These are phyloP conservation scores for Halcyon malimbica DNA, from an alignment of 2,113 vertebrate genomes.

Conservation along the genomic window DNA sequence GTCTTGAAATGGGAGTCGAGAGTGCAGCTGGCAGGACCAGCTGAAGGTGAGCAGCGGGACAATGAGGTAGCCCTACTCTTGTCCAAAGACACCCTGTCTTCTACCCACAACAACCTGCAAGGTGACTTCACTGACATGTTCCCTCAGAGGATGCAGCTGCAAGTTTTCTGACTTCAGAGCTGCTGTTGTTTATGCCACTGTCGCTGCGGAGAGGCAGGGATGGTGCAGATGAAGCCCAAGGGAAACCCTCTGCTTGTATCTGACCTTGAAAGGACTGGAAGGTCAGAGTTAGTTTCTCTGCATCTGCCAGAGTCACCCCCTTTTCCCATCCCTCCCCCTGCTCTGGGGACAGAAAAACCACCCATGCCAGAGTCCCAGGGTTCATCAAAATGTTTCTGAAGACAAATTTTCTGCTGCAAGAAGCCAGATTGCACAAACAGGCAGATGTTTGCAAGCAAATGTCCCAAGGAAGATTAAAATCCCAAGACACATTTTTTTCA, in stretches of 20 bases:
- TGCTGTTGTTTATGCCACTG: neutral
- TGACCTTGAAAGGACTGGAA: neutral
- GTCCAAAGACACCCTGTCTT: neutral
- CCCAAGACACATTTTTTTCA: neutral
- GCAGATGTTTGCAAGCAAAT: constrained; percentile 47
- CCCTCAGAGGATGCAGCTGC: neutral
- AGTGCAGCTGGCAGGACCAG: neutral
- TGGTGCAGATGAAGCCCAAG: constrained; percentile 9
- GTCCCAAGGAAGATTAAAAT: constrained; percentile 42
- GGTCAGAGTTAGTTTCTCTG: constrained; percentile 8
- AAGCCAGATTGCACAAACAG: constrained; percentile 35
- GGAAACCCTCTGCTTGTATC: neutral
- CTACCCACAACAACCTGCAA: neutral
- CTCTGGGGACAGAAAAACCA: constrained; percentile 19
- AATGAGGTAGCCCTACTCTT: neutral
- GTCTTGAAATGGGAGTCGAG: neutral
- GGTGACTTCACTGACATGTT: neutral
- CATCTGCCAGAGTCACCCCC: neutral
- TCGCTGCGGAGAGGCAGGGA: neutral
- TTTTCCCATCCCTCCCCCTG: constrained; percentile 47
- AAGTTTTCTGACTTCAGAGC: neutral
- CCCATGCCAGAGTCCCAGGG: neutral
- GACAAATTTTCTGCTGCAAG: neutral
- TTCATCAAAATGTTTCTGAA: constrained; percentile 25
- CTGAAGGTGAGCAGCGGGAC: neutral